Evolutionary conservation across 2,113 vertebrate species (phyloP).

Genomic region (Gobius niger): DNA sequence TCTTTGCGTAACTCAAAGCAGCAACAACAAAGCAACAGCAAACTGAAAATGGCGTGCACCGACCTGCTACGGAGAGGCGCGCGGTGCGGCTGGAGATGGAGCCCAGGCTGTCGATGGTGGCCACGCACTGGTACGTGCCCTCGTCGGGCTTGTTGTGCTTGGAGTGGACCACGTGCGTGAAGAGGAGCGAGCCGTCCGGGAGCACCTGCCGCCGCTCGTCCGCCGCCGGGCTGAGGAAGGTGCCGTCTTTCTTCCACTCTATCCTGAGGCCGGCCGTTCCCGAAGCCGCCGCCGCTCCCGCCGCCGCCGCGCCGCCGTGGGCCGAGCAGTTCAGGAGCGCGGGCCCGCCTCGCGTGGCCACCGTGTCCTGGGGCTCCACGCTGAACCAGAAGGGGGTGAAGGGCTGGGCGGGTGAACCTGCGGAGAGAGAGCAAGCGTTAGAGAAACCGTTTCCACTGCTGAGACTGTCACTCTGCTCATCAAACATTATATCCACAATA

Average conservation of each 20-base stretch:
- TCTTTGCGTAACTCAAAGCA: too few relatives aligned
- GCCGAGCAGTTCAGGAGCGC: conserved; percentile 91
- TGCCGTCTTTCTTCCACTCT: conserved; percentile 96
- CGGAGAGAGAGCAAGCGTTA: neutral
- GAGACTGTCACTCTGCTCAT: too few relatives aligned
- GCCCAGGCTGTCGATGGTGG: conserved; percentile 90
- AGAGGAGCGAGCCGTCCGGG: conserved; percentile 87
- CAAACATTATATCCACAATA: too few relatives aligned
- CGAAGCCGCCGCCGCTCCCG: conserved; percentile 45
- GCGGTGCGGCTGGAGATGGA: conserved; percentile 93
- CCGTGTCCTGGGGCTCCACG: conserved; percentile 85
- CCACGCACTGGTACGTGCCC: conserved; percentile 94
- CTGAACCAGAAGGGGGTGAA: conserved; percentile 94
- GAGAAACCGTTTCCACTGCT: neutral
- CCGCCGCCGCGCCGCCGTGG: conserved; percentile 73
- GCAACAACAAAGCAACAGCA: neutral
- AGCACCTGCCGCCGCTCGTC: conserved; percentile 90
- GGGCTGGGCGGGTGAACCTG: conserved; percentile 81
- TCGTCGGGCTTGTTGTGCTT: conserved; percentile 98
- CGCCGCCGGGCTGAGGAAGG: conserved; percentile 86
- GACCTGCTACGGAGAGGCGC: conserved; percentile 89
- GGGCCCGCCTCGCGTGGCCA: conserved; percentile 82
- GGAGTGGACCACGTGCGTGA: conserved; percentile 89
- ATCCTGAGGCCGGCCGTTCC: conserved; percentile 77
- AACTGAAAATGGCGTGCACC: neutral